Evolutionary conservation across 1,140 invertebrate species (phyloP).

Genomic region (Hylaeus anthracinus): DNA sequence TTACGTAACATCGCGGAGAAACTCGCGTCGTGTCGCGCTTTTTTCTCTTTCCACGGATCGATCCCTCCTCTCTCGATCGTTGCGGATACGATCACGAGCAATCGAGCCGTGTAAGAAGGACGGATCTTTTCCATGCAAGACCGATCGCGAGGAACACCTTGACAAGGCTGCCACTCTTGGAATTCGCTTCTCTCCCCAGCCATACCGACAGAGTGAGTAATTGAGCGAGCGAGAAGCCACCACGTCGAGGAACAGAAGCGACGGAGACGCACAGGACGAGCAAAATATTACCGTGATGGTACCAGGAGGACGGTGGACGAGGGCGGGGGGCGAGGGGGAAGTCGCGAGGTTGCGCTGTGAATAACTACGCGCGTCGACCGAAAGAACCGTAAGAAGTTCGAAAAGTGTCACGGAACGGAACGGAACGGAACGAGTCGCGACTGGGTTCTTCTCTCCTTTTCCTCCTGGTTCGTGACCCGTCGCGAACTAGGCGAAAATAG

Average conservation of each 20-base stretch:
- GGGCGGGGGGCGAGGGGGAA: neutral
- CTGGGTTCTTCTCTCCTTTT: conserved; percentile 1
- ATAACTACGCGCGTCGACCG: conserved; percentile 10
- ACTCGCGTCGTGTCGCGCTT: neutral
- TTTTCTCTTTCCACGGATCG: no score
- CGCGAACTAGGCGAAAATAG: conserved; percentile 12
- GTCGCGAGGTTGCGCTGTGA: conserved; percentile 3
- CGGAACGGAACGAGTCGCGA: neutral
- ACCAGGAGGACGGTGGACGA: neutral
- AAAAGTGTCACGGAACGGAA: neutral
- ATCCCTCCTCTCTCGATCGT: neutral
- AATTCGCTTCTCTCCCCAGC: conserved; percentile 60
- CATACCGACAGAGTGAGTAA: conserved; percentile 52
- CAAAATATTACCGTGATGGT: neutral
- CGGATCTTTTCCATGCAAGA: conserved; percentile 44
- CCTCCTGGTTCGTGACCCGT: neutral
- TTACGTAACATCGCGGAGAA: neutral
- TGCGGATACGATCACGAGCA: neutral
- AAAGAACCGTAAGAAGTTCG: conserved; percentile 26
- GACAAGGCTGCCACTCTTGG: conserved; percentile 69
- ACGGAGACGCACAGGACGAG: neutral
- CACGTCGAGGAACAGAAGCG: no score
- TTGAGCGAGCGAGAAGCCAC: conserved; percentile 29
- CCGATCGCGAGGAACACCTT: conserved; percentile 56
- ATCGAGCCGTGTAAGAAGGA: conserved; percentile 1